phyloP scores from a whole-genome alignment of 1,140 invertebrate species.

The Conus ventricosus region DNA sequence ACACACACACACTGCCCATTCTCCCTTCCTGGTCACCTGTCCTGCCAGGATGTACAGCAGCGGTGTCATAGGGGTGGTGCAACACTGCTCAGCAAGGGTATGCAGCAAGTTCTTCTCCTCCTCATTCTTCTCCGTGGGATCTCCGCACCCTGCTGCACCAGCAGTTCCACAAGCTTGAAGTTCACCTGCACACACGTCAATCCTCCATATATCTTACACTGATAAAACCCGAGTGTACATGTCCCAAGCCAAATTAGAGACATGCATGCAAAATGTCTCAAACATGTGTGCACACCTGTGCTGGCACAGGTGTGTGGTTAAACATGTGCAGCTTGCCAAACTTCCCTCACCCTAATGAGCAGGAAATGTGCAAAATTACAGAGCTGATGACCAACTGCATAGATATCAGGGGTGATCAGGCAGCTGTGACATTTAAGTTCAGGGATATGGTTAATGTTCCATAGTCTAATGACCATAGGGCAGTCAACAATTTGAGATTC shows the following conservation, averaged over 20 bases:
- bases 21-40: conserved; percentile 50
- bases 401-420: no score
- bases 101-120: conserved; percentile 72
- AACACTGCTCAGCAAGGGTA: conserved; percentile 68
- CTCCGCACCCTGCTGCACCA: conserved; percentile 69
- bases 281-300: neutral
- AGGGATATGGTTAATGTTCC: no score
- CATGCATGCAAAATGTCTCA: neutral
- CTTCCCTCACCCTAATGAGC: no score
- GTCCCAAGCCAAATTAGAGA: neutral
- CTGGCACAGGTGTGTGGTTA: no score
- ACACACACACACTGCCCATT: no score
- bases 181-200: conserved; percentile 60
- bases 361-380: no score
- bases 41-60: conserved; percentile 68
- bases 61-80: conserved; percentile 63
- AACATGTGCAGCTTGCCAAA: no score
- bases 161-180: conserved; percentile 65
- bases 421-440: no score
- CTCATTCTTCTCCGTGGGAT: conserved; percentile 68
- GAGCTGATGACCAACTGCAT: no score
- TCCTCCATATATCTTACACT: no score
- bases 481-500: no score
- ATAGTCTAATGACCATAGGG: no score
- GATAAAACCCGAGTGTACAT: neutral